Evolutionary conservation across 2,113 vertebrate genomes (phyloP).

Genomic region (Gasterosteus aculeatus): DNA sequence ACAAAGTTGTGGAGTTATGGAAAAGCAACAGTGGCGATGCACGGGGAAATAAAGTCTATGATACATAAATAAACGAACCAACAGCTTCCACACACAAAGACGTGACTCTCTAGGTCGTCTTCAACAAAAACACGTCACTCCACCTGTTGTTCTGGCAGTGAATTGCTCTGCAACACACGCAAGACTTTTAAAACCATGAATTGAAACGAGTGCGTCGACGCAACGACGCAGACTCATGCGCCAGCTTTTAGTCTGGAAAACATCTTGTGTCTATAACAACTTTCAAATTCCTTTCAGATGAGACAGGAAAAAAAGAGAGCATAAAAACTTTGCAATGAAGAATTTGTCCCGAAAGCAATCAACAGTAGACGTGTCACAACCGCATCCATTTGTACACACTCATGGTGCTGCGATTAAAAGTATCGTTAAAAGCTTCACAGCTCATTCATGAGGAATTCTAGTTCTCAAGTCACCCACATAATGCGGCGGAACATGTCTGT

Average conservation of each 20-base stretch:
- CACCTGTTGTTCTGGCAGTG: too few species aligned
- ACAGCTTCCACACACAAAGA: too few species aligned
- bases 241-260: slow-evolving; percentile 34
- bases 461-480: slow-evolving; percentile 69
- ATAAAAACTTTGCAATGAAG: background rate
- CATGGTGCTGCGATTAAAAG: slow-evolving; percentile 16
- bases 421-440: slow-evolving; percentile 20
- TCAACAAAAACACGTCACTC: too few species aligned
- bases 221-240: too few species aligned
- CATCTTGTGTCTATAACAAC: slow-evolving; percentile 19
- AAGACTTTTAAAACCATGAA: too few species aligned
- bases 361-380: background rate
- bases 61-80: too few species aligned
- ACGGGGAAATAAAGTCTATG: too few species aligned
- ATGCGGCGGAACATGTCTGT: slow-evolving; percentile 69
- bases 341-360: background rate
- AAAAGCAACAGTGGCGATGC: too few species aligned
- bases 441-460: slow-evolving; percentile 57
- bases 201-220: too few species aligned
- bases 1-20: too few species aligned
- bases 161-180: too few species aligned
- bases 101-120: too few species aligned
- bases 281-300: slow-evolving; percentile 1
- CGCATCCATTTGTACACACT: slow-evolving; percentile 19
- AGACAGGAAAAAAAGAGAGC: slow-evolving; percentile 8